A percentile compares a stretch with the other conserved stretches of the same genome.
Conservation (phyloP, 2,113 vertebrate genomes). For the Crotalus helleri region DNA sequence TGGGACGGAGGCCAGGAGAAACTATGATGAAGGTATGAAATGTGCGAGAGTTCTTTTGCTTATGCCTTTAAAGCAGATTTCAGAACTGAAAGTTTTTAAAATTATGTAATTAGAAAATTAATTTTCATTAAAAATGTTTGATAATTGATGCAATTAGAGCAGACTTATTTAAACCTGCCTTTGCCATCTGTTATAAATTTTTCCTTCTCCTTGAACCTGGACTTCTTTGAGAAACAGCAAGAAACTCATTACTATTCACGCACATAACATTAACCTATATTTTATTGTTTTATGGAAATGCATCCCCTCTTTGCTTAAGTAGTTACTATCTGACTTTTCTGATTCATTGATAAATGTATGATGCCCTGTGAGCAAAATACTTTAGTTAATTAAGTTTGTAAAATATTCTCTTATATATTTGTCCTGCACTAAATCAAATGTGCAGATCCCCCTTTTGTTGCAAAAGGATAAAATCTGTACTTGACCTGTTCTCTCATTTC, state of each 20-base stretch:
- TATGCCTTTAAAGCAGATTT: background rate
- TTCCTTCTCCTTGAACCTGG: background rate
- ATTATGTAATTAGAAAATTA: background rate
- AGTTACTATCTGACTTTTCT: background rate
- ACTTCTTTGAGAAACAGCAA: background rate
- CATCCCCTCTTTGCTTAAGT: background rate
- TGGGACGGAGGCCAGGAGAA: conserved; percentile 73
- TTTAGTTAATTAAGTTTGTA: background rate
- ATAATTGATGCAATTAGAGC: background rate
- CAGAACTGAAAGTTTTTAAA: background rate
- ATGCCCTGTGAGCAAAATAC: background rate
- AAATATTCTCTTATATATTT: background rate
- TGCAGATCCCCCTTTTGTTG: background rate
- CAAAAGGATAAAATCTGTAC: background rate
- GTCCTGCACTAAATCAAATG: background rate
- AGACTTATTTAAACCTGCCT: background rate
- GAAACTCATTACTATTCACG: background rate
- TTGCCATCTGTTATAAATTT: background rate
- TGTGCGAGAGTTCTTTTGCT: background rate
- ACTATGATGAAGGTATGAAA: conserved; percentile 81
- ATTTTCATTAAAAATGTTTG: background rate
- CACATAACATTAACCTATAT: background rate
- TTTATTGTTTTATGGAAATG: background rate
- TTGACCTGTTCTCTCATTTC: background rate
- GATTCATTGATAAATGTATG: background rate